Base-by-base conservation (phyloP, 2,888 invertebrate genomes). In the Drosophila neonasuta region DNA sequence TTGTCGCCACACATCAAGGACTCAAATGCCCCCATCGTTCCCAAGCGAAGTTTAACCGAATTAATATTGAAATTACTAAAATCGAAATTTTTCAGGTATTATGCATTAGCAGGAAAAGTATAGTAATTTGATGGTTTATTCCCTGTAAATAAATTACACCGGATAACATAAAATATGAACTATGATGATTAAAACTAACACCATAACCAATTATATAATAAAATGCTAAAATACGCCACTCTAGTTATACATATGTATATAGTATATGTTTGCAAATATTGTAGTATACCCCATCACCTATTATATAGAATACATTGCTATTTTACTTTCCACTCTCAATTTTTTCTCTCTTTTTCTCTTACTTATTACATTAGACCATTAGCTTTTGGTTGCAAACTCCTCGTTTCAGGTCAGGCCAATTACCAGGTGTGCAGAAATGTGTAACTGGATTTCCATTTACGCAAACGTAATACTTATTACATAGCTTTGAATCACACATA, bases 391-490 rank as follows among this genome's bases (percentile, higher is more conserved):
- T 49, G 39, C 82, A 82, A 44, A 59, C 58, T 29, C 51, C 39
- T 13, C 44, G 63, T 29, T 66, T 54, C 8, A 57, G 45, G 48
- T 79, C 82, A 62, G 81, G 81, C 79, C 85, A 68, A 15, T 68
- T 39, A 6, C 83, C 83, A 6, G 77, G 68, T 7, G 24, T 56
- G 60, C 86, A 80, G 48, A 71, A 80, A 41, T 71, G 68, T n/a
- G 58, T 36, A 5, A 41, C 34, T 9, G 83, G 52, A 9, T 13
- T 49, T 36, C 69, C 80, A 1, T 67, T 61, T 0, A 15, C 24
- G 15, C 83, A 85, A 6, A 74, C 54, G 30, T 69, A 85, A 36
- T 68, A 85, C 61, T 79, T 80, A 30, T 85, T 85, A 32, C 62
- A 71, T 15, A 51, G 34, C 9, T 54, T 71, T 9, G 51, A 41